Evolutionary conservation across 2,113 vertebrate species (phyloP).

Genomic region (Salvelinus namaycush): DNA sequence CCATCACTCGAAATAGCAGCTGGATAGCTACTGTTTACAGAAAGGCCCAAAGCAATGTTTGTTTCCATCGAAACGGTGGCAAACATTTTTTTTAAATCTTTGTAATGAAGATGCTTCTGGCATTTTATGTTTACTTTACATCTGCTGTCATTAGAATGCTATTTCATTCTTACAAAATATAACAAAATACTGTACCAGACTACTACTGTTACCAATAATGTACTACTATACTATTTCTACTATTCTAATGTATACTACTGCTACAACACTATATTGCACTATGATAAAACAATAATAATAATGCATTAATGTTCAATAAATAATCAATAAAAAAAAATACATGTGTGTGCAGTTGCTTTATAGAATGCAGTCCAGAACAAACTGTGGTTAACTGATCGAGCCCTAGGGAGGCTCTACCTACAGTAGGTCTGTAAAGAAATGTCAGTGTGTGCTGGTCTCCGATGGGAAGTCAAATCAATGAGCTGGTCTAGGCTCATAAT

Average conservation of each 20-base stretch:
- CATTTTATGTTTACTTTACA: constrained; percentile 61
- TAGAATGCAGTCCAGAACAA: constrained; percentile 45
- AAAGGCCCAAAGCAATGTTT: constrained; percentile 72
- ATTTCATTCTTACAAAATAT: constrained; percentile 42
- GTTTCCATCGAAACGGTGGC: constrained; percentile 68
- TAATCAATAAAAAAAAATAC: constrained; percentile 13
- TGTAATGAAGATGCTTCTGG: constrained; percentile 70
- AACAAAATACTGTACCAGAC: constrained; percentile 17
- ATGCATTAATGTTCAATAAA: too few relatives aligned
- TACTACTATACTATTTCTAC: too few relatives aligned
- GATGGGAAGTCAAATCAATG: constrained; percentile 79
- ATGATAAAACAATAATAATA: constrained; percentile 44
- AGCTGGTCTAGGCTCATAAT: constrained; percentile 84
- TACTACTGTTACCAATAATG: not conserved
- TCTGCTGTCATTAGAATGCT: constrained; percentile 56
- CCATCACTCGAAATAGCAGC: constrained; percentile 75
- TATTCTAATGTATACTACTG: constrained; percentile 1
- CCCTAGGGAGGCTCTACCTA: constrained; percentile 57
- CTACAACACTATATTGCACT: constrained; percentile 17
- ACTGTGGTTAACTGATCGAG: constrained; percentile 67
- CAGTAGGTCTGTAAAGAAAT: constrained; percentile 64
- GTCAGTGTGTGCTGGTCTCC: constrained; percentile 72
- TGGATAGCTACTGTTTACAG: constrained; percentile 68
- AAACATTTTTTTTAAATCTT: constrained; percentile 64
- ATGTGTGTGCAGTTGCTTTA: constrained; percentile 23